A percentile compares a stretch with the other conserved stretches of the same genome.
phyloP scores from a whole-genome alignment of 2,113 vertebrate genomes.

The Pseudolaguvia tuberculata region DNA sequence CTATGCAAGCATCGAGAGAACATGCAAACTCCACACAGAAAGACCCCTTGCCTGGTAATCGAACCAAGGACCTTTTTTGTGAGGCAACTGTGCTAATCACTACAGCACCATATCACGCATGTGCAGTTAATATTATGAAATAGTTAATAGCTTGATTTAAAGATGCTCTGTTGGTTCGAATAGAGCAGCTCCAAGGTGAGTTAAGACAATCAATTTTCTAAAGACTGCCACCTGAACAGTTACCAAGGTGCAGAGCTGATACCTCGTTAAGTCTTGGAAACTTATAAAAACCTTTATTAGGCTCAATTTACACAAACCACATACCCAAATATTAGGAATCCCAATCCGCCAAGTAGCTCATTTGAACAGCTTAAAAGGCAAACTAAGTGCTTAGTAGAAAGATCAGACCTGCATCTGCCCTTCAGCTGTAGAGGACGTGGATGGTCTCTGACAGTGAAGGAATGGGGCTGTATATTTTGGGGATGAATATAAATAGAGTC shows the following conservation, averaged over 20 bases:
- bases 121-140: constrained; percentile 67
- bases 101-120: no score
- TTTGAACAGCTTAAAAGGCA: neutral
- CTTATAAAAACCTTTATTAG: constrained; percentile 44
- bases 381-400: constrained; percentile 4
- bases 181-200: constrained; percentile 62
- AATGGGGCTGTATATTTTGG: constrained; percentile 67
- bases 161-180: constrained; percentile 57
- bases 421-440: constrained; percentile 46
- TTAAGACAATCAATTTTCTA: constrained; percentile 69
- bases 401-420: constrained; percentile 48
- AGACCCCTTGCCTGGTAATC: no score
- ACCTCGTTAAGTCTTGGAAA: constrained; percentile 37
- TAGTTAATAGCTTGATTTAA: constrained; percentile 59
- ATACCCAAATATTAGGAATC: constrained; percentile 30
- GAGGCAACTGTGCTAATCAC: no score
- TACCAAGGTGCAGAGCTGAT: constrained; percentile 59
- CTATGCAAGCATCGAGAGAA: no score
- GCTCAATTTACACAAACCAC: constrained; percentile 22
- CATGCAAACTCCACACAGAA: no score
- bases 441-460: constrained; percentile 54
- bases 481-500: constrained; percentile 71
- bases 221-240: constrained; percentile 67
- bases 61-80: no score
- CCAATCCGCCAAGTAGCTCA: constrained; percentile 5